Conservation (phyloP, 2,797 vertebrate genomes). For the Microctenopoma stevenorrisi region DNA sequence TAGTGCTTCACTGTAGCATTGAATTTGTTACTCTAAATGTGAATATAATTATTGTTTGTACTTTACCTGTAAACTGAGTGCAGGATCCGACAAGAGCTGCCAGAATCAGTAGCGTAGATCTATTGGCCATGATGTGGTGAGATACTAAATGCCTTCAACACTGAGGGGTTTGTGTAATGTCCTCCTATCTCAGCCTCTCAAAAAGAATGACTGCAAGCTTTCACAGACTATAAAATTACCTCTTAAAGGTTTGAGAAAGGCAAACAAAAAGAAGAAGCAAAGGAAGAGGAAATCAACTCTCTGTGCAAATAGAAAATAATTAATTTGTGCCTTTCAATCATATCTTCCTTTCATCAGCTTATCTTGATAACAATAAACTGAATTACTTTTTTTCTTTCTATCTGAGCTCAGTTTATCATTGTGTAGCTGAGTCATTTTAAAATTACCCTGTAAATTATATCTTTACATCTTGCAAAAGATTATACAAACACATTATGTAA, state of each 20-base stretch:
- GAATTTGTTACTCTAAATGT: background rate
- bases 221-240: conserved; percentile 33
- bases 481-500: background rate
- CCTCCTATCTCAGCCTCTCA: conserved; percentile 36
- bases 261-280: conserved; percentile 16
- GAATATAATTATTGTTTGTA: background rate
- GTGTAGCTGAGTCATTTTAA: background rate
- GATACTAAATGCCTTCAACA: conserved; percentile 33
- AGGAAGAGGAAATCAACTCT: background rate
- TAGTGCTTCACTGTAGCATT: background rate
- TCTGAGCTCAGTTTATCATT: background rate
- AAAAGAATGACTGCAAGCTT: conserved; percentile 22
- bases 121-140: conserved; percentile 59
- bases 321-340: background rate
- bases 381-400: background rate
- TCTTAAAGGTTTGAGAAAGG: conserved; percentile 26
- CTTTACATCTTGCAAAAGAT: conserved; percentile 1
- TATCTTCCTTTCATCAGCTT: conserved; percentile 43
- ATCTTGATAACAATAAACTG: conserved; percentile 32
- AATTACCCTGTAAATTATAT: background rate
- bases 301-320: background rate
- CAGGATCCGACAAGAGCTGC: conserved; percentile 43
- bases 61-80: conserved; percentile 57
- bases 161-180: conserved; percentile 25
- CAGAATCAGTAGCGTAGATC: conserved; percentile 45